Conservation (phyloP, 2,888 invertebrate genomes). For the Cosmorhoe ocellata region DNA sequence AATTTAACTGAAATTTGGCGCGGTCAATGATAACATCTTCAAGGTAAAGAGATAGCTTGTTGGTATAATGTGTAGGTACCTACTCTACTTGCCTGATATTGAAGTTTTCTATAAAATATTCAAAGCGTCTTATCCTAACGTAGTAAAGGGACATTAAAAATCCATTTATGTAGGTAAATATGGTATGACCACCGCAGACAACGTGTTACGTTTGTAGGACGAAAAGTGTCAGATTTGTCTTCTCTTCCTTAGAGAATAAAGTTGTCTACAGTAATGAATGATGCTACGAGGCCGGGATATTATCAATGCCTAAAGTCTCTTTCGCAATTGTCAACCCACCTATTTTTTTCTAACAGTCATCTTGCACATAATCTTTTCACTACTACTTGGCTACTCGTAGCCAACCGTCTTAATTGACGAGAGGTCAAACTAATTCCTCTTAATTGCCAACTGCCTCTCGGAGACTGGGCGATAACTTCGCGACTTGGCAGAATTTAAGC, state of each 20-base stretch:
- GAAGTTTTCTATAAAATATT: not conserved
- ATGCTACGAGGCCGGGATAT: no score
- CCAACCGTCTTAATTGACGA: slow-evolving; percentile 59
- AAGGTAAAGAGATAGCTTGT: slow-evolving; percentile 32
- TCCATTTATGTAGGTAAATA: no score
- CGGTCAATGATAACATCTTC: slow-evolving; percentile 40
- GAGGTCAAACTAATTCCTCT: slow-evolving; percentile 77
- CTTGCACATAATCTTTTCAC: slow-evolving; percentile 22
- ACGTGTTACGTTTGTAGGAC: no score
- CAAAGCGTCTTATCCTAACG: no score
- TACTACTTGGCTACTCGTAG: slow-evolving; percentile 27
- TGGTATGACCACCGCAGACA: no score
- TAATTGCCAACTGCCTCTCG: slow-evolving; percentile 58
- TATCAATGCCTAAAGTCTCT: slow-evolving; percentile 8
- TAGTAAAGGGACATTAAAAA: no score
- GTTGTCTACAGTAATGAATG: no score
- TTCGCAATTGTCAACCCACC: not conserved
- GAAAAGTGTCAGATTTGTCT: no score
- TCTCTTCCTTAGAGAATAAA: no score
- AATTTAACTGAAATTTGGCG: slow-evolving; percentile 42
- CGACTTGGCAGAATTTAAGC: slow-evolving; percentile 32
- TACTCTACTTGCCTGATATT: no score
- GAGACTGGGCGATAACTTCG: slow-evolving; percentile 41
- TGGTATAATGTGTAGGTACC: no score
- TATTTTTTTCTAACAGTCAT: not conserved